phyloP scores from a whole-genome alignment of 2,888 invertebrate genomes.

The Abscondita cerata region DNA sequence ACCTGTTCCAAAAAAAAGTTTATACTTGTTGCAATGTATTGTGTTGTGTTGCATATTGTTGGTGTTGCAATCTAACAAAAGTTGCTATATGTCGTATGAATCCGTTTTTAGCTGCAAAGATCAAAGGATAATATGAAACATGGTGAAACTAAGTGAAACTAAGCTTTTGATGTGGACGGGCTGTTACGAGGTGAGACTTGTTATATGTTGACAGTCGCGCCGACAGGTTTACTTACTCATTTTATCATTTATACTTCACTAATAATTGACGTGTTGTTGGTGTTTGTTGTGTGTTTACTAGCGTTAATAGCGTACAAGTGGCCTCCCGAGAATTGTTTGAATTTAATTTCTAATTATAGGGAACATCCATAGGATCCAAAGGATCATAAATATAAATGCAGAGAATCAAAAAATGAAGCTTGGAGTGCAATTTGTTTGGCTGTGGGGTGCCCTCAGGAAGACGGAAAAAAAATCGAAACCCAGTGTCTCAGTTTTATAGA shows the following conservation, averaged over 20 bases:
- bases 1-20: background rate
- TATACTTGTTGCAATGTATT: background rate
- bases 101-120: background rate
- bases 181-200: too few relatives aligned
- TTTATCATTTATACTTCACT: background rate
- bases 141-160: background rate
- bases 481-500: background rate
- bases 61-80: background rate
- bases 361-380: background rate
- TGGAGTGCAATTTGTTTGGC: background rate
- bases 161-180: too few relatives aligned
- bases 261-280: background rate
- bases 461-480: background rate
- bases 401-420: background rate
- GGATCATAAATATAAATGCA: too few relatives aligned
- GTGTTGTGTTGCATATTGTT: background rate
- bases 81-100: background rate
- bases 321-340: background rate
- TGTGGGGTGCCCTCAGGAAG: background rate
- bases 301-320: background rate
- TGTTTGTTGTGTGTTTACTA: slow-evolving; percentile 3
- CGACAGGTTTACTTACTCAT: too few relatives aligned
- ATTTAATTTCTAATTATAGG: background rate
- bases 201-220: too few relatives aligned
- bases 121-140: background rate